A percentile compares a stretch with the other conserved stretches of the same genome.
Conservation (phyloP, 2,888 invertebrate species). For the Boloria euphrosyne region DNA sequence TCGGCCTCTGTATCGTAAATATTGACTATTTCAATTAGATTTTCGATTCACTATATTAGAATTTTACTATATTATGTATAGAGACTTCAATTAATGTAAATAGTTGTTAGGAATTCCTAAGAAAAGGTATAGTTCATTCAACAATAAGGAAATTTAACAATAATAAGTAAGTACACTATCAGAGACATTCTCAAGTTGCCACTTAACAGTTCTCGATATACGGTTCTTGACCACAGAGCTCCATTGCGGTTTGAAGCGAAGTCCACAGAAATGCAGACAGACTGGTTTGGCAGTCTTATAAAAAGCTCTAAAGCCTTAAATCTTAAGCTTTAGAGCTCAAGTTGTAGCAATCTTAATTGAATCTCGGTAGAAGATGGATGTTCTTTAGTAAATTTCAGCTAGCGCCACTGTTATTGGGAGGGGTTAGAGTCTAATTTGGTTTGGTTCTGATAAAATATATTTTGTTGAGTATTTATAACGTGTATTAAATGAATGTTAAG, state of each 20-base stretch:
- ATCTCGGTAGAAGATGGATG: conserved; percentile 22
- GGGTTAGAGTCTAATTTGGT: conserved; percentile 1
- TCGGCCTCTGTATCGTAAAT: no score
- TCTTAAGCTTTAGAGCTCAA: conserved; percentile 14
- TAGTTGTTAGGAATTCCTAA: no score
- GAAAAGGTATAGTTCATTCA: background rate
- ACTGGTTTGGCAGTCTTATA: conserved; percentile 45
- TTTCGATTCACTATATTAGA: no score
- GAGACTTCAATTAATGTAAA: no score
- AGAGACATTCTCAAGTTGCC: background rate
- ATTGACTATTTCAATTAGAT: no score
- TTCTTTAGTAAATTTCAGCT: background rate
- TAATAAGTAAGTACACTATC: background rate
- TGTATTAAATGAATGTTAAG: conserved; percentile 27
- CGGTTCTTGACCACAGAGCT: conserved; percentile 43
- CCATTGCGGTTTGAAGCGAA: conserved; percentile 46
- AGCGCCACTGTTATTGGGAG: background rate
- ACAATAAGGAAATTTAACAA: background rate
- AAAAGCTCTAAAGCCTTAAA: conserved; percentile 17
- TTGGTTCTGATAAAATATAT: conserved; percentile 3
- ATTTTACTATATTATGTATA: no score
- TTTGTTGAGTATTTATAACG: conserved; percentile 26
- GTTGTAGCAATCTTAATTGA: conserved; percentile 17
- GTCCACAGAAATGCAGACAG: conserved; percentile 51
- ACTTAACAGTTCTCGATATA: conserved; percentile 36